phyloP scores from a whole-genome alignment of 2,888 invertebrate species.

The Drosophila picticornis region DNA sequence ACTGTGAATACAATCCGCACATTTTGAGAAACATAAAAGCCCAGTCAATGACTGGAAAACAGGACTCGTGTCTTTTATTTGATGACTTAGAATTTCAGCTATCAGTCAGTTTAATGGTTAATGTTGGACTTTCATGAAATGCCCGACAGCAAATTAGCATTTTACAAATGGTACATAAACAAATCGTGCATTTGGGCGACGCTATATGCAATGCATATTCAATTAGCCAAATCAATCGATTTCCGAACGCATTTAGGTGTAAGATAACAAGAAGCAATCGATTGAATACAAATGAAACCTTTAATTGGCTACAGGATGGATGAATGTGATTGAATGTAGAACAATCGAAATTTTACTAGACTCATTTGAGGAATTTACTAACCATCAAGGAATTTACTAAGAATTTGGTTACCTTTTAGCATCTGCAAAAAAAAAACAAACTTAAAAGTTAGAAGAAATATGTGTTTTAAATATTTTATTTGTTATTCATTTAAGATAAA shows the following conservation, averaged over 20 bases:
- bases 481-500: neutral
- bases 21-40: slow-evolving; percentile 39
- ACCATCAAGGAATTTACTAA: neutral
- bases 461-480: neutral
- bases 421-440: no score
- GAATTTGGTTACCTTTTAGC: no score
- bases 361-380: no score
- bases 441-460: neutral
- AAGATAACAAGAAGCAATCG: slow-evolving; percentile 39
- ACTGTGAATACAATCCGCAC: slow-evolving; percentile 17
- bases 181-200: slow-evolving; percentile 57
- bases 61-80: slow-evolving; percentile 71
- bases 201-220: slow-evolving; percentile 66
- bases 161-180: slow-evolving; percentile 56
- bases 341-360: neutral
- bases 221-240: slow-evolving; percentile 56
- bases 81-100: slow-evolving; percentile 72
- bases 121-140: slow-evolving; percentile 45
- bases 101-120: slow-evolving; percentile 51
- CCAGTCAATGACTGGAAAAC: slow-evolving; percentile 70
- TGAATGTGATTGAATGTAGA: slow-evolving; percentile 26
- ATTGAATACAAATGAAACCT: slow-evolving; percentile 61
- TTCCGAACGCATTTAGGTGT: slow-evolving; percentile 50
- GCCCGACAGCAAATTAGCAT: slow-evolving; percentile 62
- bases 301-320: slow-evolving; percentile 37